phyloP scores from a whole-genome alignment of 2,888 invertebrate genomes.

The Trimorus sp. region DNA sequence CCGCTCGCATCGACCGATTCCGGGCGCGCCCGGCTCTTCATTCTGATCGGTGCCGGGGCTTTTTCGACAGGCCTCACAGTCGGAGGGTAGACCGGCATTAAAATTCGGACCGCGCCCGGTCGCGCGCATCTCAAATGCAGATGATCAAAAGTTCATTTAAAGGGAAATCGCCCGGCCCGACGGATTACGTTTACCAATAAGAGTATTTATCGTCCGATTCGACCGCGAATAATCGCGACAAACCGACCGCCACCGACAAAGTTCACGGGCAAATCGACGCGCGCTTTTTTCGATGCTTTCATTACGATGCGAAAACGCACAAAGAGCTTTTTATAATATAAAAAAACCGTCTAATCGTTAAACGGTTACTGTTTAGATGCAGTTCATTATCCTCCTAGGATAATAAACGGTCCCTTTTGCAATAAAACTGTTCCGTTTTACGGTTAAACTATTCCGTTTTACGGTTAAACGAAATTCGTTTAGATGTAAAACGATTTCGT shows the following conservation, averaged over 20 bases:
- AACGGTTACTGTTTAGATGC: no score
- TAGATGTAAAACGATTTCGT: no score
- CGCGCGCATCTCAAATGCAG: slow-evolving; percentile 59
- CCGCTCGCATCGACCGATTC: slow-evolving; percentile 64
- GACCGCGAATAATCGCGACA: slow-evolving; percentile 2
- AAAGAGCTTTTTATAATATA: no score
- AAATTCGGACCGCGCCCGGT: slow-evolving; percentile 33
- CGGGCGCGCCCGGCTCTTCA: slow-evolving; percentile 71
- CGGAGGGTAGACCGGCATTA: slow-evolving; percentile 40
- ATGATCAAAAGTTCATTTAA: slow-evolving; percentile 64
- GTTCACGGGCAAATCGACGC: neutral
- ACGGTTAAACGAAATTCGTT: no score
- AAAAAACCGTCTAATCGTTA: no score
- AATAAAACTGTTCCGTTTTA: no score
- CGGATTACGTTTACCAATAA: slow-evolving; percentile 65
- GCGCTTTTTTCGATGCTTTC: neutral
- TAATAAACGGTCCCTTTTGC: no score
- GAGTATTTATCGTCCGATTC: slow-evolving; percentile 63
- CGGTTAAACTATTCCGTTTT: no score
- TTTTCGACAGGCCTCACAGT: slow-evolving; percentile 31
- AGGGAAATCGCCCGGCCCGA: slow-evolving; percentile 58
- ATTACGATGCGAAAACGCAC: no score
- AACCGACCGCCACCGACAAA: no score
- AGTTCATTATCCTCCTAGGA: no score
- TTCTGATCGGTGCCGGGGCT: slow-evolving; percentile 53